Evolutionary conservation across 2,113 vertebrate species (phyloP).

Genomic region (Seriola aureovittata): DNA sequence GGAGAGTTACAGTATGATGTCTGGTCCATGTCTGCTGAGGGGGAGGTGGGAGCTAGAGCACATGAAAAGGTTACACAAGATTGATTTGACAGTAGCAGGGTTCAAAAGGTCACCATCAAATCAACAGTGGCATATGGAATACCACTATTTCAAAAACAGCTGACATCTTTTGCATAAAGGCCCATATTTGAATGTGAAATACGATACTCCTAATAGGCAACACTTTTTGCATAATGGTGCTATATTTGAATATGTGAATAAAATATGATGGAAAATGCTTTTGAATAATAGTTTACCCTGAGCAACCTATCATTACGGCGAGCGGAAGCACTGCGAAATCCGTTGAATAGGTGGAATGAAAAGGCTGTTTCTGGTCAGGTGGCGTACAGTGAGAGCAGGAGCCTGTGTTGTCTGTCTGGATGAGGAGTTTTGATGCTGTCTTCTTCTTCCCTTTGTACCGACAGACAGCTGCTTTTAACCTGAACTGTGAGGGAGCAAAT

Average conservation of each 20-base stretch:
- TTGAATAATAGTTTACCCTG: conserved; percentile 62
- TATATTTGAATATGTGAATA: conserved; percentile 73
- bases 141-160: conserved; percentile 56
- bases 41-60: conserved; percentile 13
- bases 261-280: conserved; percentile 56
- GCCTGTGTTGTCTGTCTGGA: conserved; percentile 7
- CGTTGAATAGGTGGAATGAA: conserved; percentile 33
- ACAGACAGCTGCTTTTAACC: conserved; percentile 64
- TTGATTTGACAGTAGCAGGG: conserved; percentile 71
- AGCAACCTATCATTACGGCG: conserved; percentile 56
- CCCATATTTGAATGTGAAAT: conserved; percentile 58
- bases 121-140: conserved; percentile 63
- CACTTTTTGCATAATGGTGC: conserved; percentile 64
- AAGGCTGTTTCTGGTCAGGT: conserved; percentile 24
- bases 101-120: conserved; percentile 76
- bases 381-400: neutral
- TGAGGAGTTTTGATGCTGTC: conserved; percentile 35
- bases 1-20: conserved; percentile 44
- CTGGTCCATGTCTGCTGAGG: conserved; percentile 37
- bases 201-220: conserved; percentile 54
- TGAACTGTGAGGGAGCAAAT: conserved; percentile 51
- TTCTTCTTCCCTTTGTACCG: conserved; percentile 36
- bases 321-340: conserved; percentile 11
- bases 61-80: conserved; percentile 78
- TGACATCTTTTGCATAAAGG: conserved; percentile 64